phyloP scores from a whole-genome alignment of 2,797 vertebrate species.

The Intellagama lesueurii region DNA sequence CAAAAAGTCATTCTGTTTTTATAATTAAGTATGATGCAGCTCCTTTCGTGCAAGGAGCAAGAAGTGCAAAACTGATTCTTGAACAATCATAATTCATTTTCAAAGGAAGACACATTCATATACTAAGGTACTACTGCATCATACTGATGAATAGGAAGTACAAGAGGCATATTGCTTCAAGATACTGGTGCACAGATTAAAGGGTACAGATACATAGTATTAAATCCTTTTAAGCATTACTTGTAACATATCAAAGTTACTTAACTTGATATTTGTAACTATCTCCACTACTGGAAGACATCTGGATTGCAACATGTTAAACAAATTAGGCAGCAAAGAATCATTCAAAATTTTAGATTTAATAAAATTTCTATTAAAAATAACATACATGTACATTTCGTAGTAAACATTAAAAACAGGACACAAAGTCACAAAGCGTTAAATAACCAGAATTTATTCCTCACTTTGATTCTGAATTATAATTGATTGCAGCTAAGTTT shows the following conservation, averaged over 20 bases:
- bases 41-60: neutral
- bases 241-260: constrained; percentile 5
- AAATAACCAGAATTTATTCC: constrained; percentile 31
- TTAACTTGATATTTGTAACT: constrained; percentile 1
- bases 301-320: constrained; percentile 18
- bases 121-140: neutral
- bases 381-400: constrained; percentile 27
- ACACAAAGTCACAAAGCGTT: constrained; percentile 21
- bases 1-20: neutral
- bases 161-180: neutral
- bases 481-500: neutral
- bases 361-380: constrained; percentile 34
- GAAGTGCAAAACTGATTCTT: neutral
- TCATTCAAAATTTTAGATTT: constrained; percentile 22
- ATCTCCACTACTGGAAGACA: constrained; percentile 5
- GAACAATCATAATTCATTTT: neutral
- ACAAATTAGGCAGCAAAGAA: constrained; percentile 14
- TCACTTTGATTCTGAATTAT: constrained; percentile 14
- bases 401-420: constrained; percentile 32
- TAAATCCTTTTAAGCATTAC: neutral
- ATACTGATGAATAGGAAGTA: neutral
- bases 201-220: neutral
- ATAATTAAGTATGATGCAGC: neutral
- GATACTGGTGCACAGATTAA: neutral
- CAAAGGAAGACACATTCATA: neutral